Conservation (phyloP, 2,113 vertebrate species). For the Ramphastos sulfuratus region DNA sequence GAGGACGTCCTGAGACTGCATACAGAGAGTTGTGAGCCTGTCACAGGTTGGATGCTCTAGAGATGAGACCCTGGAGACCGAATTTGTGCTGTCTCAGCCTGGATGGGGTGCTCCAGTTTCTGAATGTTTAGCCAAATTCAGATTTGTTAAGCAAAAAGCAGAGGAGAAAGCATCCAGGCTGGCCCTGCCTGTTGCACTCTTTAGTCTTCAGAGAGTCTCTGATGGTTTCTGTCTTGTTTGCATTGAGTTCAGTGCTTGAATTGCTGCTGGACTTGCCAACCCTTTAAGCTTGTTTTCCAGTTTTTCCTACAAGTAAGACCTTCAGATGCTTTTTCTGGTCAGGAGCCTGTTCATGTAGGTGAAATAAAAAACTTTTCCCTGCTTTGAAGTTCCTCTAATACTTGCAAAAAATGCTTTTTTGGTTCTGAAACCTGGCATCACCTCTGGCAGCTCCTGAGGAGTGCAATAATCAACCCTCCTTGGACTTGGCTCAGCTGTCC, state of each 20-base stretch:
- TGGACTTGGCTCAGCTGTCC: not conserved
- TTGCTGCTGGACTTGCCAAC: slow-evolving; percentile 25
- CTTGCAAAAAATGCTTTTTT: not conserved
- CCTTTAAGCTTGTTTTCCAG: slow-evolving; percentile 1
- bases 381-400: slow-evolving; percentile 18
- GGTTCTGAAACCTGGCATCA: not conserved
- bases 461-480: not conserved
- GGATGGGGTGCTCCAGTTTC: not conserved
- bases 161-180: not conserved
- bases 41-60: not conserved
- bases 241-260: not conserved
- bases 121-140: not conserved
- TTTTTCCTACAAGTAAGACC: not conserved
- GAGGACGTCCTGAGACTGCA: not conserved
- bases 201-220: not conserved
- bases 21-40: not conserved
- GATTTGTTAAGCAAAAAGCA: not conserved
- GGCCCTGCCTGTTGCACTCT: not conserved
- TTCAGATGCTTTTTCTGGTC: slow-evolving; percentile 28
- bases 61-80: not conserved
- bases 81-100: not conserved
- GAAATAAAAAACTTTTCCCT: not conserved
- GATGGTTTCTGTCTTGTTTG: slow-evolving; percentile 6
- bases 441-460: not conserved
- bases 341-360: not conserved